phyloP scores from a whole-genome alignment of 2,113 vertebrate species.

The Saguinus midas region DNA sequence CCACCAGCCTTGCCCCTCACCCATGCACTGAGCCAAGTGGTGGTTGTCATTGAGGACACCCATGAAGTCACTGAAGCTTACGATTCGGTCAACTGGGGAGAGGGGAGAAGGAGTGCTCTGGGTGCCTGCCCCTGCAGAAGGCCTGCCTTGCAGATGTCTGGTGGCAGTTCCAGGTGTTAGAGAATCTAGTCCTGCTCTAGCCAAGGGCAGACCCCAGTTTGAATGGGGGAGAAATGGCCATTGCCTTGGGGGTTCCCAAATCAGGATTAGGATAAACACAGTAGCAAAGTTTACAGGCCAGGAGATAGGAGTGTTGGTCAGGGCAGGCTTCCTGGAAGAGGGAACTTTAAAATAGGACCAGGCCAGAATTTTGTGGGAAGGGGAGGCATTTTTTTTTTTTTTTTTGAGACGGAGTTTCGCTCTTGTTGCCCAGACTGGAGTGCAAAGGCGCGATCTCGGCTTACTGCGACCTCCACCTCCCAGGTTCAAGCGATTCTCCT shows the following conservation, averaged over 20 bases:
- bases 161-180: background rate
- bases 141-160: background rate
- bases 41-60: slow-evolving; percentile 55
- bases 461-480: too few species aligned
- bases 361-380: background rate
- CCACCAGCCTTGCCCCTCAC: slow-evolving; percentile 2
- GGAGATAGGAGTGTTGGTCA: background rate
- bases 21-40: slow-evolving; percentile 26
- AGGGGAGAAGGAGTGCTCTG: background rate
- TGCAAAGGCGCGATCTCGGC: too few species aligned
- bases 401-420: too few species aligned
- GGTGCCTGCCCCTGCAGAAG: background rate
- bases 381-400: background rate
- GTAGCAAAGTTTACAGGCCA: background rate
- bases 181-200: background rate
- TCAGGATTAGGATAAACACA: background rate
- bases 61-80: slow-evolving; percentile 61
- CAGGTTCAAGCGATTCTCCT: too few species aligned
- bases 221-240: background rate
- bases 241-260: background rate
- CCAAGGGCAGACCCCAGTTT: background rate
- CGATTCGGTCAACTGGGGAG: slow-evolving; percentile 34
- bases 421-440: too few species aligned
- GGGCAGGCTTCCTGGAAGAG: slow-evolving; percentile 11
- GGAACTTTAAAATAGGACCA: background rate